A percentile compares a stretch with the other conserved stretches of the same genome.
phyloP scores from a whole-genome alignment of 2,113 vertebrate genomes.

The Heliornis fulica region DNA sequence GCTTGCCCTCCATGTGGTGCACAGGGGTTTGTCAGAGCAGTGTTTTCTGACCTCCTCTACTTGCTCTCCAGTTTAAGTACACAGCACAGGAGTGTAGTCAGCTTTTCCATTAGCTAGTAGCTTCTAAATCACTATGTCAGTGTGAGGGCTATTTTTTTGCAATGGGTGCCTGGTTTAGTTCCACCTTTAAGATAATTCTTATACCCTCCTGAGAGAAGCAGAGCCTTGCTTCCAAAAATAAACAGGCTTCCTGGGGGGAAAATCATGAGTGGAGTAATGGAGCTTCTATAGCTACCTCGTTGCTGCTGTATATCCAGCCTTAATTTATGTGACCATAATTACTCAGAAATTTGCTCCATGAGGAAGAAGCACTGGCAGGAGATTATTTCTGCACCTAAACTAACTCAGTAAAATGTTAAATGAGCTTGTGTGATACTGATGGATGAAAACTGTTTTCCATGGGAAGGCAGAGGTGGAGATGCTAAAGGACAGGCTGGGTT shows the following conservation, averaged over 20 bases:
- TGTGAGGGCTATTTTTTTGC: neutral
- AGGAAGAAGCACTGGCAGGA: neutral
- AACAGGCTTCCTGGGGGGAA: neutral
- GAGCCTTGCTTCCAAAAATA: neutral
- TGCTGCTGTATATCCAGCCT: neutral
- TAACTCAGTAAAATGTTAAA: neutral
- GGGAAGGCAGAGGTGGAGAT: neutral
- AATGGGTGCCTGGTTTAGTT: neutral
- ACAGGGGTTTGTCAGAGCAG: neutral
- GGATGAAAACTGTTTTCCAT: neutral
- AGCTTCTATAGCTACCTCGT: neutral
- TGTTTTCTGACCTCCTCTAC: neutral
- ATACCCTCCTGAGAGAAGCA: neutral
- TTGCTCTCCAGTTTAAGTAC: neutral
- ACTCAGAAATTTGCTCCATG: neutral
- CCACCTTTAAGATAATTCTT: neutral
- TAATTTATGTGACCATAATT: neutral
- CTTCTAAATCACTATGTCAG: neutral
- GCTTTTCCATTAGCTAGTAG: neutral
- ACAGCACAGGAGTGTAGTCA: neutral
- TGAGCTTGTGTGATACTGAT: neutral
- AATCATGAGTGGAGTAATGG: neutral
- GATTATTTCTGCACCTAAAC: neutral
- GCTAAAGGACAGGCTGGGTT: neutral
- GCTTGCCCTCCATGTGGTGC: neutral